Percentiles rank a stretch among this genome's conserved stretches.
phyloP scores from a whole-genome alignment of 2,888 invertebrate genomes.

The Epinotia bilunana region DNA sequence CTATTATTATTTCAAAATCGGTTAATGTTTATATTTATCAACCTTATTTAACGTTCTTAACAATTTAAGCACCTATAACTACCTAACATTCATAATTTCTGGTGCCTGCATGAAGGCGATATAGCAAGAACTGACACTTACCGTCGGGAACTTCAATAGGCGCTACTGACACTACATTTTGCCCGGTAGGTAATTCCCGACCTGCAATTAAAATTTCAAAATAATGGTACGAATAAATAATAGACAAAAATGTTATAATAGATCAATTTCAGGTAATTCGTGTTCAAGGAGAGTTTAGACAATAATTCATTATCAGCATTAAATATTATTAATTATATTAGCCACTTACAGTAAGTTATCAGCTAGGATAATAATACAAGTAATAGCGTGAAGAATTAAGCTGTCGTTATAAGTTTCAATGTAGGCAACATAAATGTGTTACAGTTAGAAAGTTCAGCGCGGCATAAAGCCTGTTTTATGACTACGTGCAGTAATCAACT shows the following conservation, averaged over 20 bases:
- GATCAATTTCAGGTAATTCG: background rate
- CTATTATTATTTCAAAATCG: too few relatives aligned
- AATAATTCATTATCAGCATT: constrained; percentile 4
- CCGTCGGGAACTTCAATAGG: constrained; percentile 81
- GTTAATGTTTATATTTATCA: background rate
- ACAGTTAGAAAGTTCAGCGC: constrained; percentile 40
- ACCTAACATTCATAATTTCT: background rate
- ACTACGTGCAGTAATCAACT: constrained; percentile 49
- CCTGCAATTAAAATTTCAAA: constrained; percentile 68
- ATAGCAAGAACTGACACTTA: constrained; percentile 60
- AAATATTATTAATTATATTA: constrained; percentile 5
- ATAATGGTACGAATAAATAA: constrained; percentile 30
- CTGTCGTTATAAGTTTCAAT: constrained; percentile 54
- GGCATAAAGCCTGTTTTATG: constrained; percentile 49
- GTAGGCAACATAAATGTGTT: constrained; percentile 44
- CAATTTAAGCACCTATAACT: background rate
- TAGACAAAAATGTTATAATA: background rate
- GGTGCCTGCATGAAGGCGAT: constrained; percentile 11
- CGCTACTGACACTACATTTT: constrained; percentile 81
- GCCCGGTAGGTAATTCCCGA: constrained; percentile 78
- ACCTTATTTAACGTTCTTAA: too few relatives aligned
- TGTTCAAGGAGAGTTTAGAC: background rate
- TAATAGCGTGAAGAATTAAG: constrained; percentile 36
- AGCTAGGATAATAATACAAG: constrained; percentile 12
- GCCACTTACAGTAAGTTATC: constrained; percentile 34